Percentiles rank a stretch among this genome's conserved stretches.
These are phyloP conservation scores for Exocentrus adspersus DNA, from an alignment of 2,888 invertebrate genomes.

Conservation along the genomic window DNA sequence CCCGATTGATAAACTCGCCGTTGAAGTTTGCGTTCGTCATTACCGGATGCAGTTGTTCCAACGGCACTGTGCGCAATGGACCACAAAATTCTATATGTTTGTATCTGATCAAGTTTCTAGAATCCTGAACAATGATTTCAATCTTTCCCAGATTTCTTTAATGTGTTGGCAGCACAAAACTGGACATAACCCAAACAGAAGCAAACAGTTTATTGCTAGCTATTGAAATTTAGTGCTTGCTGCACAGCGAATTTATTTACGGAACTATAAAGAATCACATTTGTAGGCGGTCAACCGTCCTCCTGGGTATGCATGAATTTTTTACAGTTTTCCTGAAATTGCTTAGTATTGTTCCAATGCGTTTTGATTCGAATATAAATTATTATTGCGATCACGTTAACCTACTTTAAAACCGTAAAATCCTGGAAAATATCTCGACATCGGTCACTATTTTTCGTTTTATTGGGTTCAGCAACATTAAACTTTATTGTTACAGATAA, in stretches of 20 bases:
- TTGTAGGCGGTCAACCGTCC: background rate
- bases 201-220: background rate
- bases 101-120: too few relatives aligned
- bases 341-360: background rate
- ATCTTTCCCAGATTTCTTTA: background rate
- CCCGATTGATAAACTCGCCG: too few relatives aligned
- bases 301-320: conserved; percentile 8
- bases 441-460: background rate
- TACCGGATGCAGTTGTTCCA: too few relatives aligned
- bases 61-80: too few relatives aligned
- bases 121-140: too few relatives aligned
- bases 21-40: too few relatives aligned
- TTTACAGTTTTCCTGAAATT: conserved; percentile 9
- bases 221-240: background rate
- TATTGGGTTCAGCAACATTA: background rate
- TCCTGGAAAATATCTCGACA: background rate
- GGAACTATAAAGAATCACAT: conserved; percentile 9
- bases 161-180: background rate
- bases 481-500: background rate
- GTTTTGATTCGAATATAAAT: background rate
- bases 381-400: background rate
- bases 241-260: conserved; percentile 5
- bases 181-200: background rate
- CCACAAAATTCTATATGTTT: too few relatives aligned
- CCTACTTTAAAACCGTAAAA: background rate